These are phyloP conservation scores for Neotoxoptera formosana DNA, from an alignment of 1,140 invertebrate species.

Conservation along the genomic window DNA sequence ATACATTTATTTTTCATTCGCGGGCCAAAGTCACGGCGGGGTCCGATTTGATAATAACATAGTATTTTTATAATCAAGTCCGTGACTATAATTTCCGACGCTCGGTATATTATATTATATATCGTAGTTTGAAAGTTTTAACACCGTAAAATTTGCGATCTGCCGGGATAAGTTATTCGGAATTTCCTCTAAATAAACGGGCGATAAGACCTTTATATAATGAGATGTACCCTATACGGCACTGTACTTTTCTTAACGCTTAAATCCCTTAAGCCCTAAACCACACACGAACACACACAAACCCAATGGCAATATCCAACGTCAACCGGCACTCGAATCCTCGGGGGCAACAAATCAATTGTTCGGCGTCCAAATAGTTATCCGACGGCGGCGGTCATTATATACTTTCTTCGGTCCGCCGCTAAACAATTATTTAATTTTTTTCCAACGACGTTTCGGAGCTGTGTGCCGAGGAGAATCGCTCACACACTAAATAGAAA, in stretches of 20 bases:
- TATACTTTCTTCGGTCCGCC: no score
- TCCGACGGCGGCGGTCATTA: background rate
- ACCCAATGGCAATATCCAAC: background rate
- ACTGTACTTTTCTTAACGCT: background rate
- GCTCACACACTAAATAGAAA: background rate
- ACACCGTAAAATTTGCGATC: background rate
- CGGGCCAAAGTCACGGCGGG: background rate
- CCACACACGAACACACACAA: background rate
- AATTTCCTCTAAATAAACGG: background rate
- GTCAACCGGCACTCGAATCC: background rate
- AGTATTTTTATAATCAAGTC: background rate
- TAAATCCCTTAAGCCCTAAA: background rate
- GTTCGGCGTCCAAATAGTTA: background rate
- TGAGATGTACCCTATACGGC: background rate
- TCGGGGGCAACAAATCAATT: background rate
- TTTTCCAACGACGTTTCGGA: background rate
- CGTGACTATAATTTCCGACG: background rate
- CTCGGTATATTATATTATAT: background rate
- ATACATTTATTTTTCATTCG: background rate
- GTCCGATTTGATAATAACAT: no score
- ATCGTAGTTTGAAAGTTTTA: background rate
- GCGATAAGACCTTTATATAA: slow-evolving; percentile 1
- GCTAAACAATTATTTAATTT: background rate
- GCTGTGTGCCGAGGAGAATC: no score
- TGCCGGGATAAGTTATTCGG: background rate